phyloP scores from a whole-genome alignment of 2,888 invertebrate species.

The Dicycla oo region DNA sequence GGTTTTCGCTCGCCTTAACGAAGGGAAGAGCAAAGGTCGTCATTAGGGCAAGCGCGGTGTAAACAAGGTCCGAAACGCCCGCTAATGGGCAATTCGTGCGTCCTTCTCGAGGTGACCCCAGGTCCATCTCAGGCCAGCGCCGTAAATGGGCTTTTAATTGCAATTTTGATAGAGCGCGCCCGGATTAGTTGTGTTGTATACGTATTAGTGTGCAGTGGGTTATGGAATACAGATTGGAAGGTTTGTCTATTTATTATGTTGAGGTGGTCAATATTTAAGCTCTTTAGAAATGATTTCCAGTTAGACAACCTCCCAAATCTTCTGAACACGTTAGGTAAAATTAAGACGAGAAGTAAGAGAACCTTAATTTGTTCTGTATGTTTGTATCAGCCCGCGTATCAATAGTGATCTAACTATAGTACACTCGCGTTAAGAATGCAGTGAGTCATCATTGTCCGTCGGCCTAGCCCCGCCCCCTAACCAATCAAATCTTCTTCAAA shows the following conservation, averaged over 20 bases:
- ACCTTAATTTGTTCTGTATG: neutral
- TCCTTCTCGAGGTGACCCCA: conserved; percentile 89
- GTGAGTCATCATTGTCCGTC: no score
- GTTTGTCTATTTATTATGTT: conserved; percentile 32
- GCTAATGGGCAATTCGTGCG: conserved; percentile 91
- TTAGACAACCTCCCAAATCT: neutral
- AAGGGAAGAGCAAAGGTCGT: conserved; percentile 91
- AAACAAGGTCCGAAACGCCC: conserved; percentile 90
- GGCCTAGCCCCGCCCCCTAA: no score
- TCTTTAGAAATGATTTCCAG: neutral
- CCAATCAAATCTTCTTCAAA: no score
- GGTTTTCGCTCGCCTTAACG: conserved; percentile 91
- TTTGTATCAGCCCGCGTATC: no score
- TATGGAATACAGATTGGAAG: conserved; percentile 44
- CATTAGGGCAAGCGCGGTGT: conserved; percentile 91
- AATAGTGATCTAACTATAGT: neutral
- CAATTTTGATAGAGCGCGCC: conserved; percentile 87
- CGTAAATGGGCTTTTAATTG: conserved; percentile 90
- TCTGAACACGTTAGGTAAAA: no score
- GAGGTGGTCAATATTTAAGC: conserved; percentile 21
- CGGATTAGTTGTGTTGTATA: conserved; percentile 85
- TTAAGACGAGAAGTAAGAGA: neutral
- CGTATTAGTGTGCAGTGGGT: conserved; percentile 69
- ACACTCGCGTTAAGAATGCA: no score
- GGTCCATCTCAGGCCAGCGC: conserved; percentile 84